Conservation (phyloP, 2,797 vertebrate genomes). For the Crypturellus tataupa region DNA sequence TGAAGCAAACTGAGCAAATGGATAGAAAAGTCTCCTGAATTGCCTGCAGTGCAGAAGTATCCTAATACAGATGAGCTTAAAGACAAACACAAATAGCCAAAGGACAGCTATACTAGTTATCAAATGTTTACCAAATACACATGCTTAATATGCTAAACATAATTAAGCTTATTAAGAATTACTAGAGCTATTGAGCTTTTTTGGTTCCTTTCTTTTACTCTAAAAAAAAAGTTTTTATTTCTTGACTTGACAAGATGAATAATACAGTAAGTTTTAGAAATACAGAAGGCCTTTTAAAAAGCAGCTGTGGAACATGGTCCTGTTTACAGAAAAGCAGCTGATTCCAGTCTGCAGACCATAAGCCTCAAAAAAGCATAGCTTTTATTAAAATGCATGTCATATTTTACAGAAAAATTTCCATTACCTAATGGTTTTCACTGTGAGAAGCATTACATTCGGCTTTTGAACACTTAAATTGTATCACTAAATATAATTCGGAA, state of each 20-base stretch:
- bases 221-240: neutral
- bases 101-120: neutral
- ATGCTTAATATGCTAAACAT: neutral
- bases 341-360: neutral
- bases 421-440: neutral
- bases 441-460: neutral
- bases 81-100: neutral
- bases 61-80: accelerated
- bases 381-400: neutral
- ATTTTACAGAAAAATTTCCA: neutral
- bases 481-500: neutral
- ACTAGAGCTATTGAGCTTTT: neutral
- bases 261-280: neutral
- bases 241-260: neutral
- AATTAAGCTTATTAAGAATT: neutral
- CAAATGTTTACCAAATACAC: neutral
- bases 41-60: neutral
- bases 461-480: neutral
- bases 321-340: neutral
- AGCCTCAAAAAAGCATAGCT: neutral
- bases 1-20: neutral
- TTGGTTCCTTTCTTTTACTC: neutral
- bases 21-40: accelerated
- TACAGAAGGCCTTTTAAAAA: neutral
- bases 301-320: neutral